Base-by-base conservation (phyloP, 1,140 invertebrate species). In the Tetragonula clypearis region DNA sequence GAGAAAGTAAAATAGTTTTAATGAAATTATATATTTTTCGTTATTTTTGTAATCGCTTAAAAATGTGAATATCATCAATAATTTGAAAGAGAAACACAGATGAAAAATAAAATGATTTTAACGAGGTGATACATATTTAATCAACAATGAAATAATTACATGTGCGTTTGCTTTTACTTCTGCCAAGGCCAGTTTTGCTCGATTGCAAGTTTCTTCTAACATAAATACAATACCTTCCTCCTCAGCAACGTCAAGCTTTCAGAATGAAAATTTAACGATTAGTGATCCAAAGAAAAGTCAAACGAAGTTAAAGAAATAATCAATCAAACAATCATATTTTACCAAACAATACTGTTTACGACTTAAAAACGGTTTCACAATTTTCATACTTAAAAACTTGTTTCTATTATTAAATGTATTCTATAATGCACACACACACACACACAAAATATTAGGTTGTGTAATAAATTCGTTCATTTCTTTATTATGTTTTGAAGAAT, bases 211-310 rank as follows among this genome's bases (percentile, higher is more conserved):
- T 86, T 95, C 94, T 53, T 95, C 94, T 19, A 93, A 79, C 92
- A 95, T 93, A 73, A 93, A 92, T 79, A 92, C 85, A 21, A 95
- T 92, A 72, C 88, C 90, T 35, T 93, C 92, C 41, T 94, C 93
- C 72, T 91, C 92, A 4, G 91, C 79, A 23, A 94, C 81, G 68
- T 94, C 92, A 11, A 82, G 26, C 94, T 95, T 82, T 60, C 53
- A 65, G 49, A 15, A 84, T 3, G 23, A 71, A 60, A 19, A 71
- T 30, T 41, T 6, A 41, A 23, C 75, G 5, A n/a, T 66, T 69
- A 71, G 73, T n/a, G 41, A 35, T 17, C 30, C 41, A 23, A 41
- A 41, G 41, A 6, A 41, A 41, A 41, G 41, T 60, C 41, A 41
- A 41, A 41, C 0, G 41, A 41, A 41, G 41, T 41, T 6, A 41